Evolutionary conservation across 2,113 vertebrate species (phyloP).

Genomic region (Myiozetetes cayanensis): DNA sequence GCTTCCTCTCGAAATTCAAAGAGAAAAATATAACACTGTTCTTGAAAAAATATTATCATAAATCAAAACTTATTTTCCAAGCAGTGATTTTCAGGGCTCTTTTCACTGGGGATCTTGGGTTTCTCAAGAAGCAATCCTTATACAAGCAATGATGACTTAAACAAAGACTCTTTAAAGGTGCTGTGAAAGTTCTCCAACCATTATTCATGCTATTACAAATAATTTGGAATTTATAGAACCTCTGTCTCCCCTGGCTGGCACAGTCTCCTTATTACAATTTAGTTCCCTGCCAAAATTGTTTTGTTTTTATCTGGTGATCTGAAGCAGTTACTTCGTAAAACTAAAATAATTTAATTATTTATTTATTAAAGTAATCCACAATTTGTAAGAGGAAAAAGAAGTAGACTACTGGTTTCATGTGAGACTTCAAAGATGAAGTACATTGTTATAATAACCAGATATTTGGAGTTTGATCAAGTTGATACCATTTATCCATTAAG

Average conservation of each 20-base stretch:
- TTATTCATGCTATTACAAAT: not conserved
- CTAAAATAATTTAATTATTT: not conserved
- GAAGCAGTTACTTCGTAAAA: conserved; percentile 8
- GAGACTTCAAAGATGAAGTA: not conserved
- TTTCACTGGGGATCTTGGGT: not conserved
- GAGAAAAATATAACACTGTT: not conserved
- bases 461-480: not conserved
- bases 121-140: not conserved
- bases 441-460: not conserved
- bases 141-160: not conserved
- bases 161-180: not conserved
- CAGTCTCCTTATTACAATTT: conserved; percentile 12
- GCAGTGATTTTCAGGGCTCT: not conserved
- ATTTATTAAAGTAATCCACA: not conserved
- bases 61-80: conserved; percentile 9
- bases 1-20: not conserved
- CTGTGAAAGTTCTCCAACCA: not conserved
- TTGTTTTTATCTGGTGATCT: conserved; percentile 18
- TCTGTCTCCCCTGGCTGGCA: not conserved
- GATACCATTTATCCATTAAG: not conserved
- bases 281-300: conserved; percentile 11
- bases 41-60: not conserved
- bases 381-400: not conserved
- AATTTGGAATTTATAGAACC: conserved; percentile 14
- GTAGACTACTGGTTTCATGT: not conserved